Percentiles rank a stretch among this genome's conserved stretches.
Conservation (phyloP, 2,113 vertebrate genomes). For the Neodon shergylaensis region DNA sequence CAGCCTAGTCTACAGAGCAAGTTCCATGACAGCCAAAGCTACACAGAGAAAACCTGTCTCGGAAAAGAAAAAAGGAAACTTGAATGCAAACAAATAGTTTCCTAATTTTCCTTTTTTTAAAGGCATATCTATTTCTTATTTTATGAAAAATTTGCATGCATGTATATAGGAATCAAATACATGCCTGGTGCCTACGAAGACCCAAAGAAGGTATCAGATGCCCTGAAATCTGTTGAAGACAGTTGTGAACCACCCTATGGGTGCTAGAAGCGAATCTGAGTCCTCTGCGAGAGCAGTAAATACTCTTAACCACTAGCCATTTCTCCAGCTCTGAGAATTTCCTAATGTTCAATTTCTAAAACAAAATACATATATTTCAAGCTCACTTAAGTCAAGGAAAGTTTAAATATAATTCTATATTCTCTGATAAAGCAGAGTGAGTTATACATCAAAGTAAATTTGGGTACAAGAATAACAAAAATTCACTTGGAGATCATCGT, state of each 20-base stretch:
- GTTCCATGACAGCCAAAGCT: background rate
- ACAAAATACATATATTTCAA: conserved; percentile 6
- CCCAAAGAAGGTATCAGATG: background rate
- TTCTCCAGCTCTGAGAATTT: background rate
- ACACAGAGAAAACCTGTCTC: background rate
- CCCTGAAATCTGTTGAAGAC: background rate
- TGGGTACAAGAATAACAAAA: conserved; percentile 24
- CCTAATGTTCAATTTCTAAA: background rate
- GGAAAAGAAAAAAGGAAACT: background rate
- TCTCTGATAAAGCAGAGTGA: conserved; percentile 10
- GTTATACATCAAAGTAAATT: conserved; percentile 17
- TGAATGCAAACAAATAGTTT: conserved; percentile 10
- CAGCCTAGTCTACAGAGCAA: background rate
- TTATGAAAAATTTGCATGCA: background rate
- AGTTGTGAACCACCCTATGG: background rate
- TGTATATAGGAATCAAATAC: background rate
- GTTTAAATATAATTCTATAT: background rate
- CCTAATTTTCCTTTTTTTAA: background rate
- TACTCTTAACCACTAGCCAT: background rate
- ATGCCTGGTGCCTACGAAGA: background rate
- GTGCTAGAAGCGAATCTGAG: background rate
- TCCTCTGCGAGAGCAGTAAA: background rate
- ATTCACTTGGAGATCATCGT: background rate
- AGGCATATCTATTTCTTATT: background rate
- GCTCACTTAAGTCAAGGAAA: conserved; percentile 19